Evolutionary conservation across 2,113 vertebrate species (phyloP).

Genomic region (Lagopus muta): DNA sequence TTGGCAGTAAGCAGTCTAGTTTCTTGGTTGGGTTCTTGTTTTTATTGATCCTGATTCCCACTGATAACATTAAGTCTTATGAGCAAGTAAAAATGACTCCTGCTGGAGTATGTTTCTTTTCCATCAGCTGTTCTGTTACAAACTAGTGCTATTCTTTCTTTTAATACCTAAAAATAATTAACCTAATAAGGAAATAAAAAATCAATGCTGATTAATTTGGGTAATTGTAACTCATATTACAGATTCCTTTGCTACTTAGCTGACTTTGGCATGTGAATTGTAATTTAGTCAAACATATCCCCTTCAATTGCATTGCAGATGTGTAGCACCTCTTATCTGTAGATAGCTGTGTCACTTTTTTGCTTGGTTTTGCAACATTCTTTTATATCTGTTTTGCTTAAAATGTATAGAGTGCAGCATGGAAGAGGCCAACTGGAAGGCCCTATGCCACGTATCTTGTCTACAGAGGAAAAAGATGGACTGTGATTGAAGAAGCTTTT

Average conservation of each 20-base stretch:
- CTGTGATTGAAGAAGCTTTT: neutral
- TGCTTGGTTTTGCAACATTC: neutral
- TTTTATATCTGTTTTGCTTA: neutral
- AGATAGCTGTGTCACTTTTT: neutral
- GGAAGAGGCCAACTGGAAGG: neutral
- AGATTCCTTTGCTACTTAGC: neutral
- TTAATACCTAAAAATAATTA: neutral
- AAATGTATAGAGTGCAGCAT: neutral
- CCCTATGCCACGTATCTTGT: fast-evolving
- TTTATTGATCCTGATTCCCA: neutral
- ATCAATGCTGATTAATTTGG: neutral
- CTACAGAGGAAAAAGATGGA: neutral
- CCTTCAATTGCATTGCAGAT: neutral
- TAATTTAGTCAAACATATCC: neutral
- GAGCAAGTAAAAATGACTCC: neutral
- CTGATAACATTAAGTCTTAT: neutral
- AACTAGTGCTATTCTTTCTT: neutral
- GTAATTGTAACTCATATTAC: neutral
- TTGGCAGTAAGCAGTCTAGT: neutral
- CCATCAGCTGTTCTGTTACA: neutral
- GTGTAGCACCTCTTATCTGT: neutral
- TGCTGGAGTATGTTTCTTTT: neutral
- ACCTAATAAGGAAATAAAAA: neutral
- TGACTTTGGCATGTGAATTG: neutral
- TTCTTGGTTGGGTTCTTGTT: neutral